These are phyloP conservation scores for Tragelaphus scriptus DNA, from an alignment of 2,113 vertebrate genomes.

Conservation along the genomic window DNA sequence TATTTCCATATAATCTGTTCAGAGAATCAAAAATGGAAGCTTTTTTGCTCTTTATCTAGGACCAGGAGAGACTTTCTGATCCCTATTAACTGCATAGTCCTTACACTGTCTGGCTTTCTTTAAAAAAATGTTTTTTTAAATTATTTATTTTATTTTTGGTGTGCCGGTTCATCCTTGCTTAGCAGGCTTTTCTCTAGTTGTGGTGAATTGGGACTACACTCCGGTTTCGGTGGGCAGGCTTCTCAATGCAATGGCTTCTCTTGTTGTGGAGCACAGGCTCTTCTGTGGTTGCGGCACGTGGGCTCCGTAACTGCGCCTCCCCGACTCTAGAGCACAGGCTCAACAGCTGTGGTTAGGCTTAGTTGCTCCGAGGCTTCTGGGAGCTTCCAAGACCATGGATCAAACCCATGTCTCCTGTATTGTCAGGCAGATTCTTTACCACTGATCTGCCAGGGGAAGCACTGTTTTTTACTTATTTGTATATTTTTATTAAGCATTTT, in stretches of 20 bases:
- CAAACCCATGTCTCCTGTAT: background rate
- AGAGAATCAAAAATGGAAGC: background rate
- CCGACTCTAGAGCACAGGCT: background rate
- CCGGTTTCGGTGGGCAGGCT: background rate
- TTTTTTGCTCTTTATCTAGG: background rate
- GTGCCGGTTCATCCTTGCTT: background rate
- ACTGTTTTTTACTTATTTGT: background rate
- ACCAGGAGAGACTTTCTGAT: background rate
- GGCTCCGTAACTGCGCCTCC: background rate
- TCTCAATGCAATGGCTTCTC: background rate
- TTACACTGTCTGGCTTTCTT: background rate
- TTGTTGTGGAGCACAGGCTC: background rate
- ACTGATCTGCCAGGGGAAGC: background rate
- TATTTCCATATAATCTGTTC: background rate
- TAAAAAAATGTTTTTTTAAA: accelerated
- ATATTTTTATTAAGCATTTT: background rate
- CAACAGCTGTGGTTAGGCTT: background rate
- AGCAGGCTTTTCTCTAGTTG: background rate
- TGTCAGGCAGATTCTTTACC: background rate
- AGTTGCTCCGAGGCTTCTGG: background rate
- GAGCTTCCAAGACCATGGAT: background rate
- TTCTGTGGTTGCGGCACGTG: accelerated
- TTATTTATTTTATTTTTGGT: background rate
- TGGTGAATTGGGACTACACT: background rate
- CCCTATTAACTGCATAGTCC: background rate